Conservation (phyloP, 2,797 vertebrate genomes). For the Arremon aurantiirostris region DNA sequence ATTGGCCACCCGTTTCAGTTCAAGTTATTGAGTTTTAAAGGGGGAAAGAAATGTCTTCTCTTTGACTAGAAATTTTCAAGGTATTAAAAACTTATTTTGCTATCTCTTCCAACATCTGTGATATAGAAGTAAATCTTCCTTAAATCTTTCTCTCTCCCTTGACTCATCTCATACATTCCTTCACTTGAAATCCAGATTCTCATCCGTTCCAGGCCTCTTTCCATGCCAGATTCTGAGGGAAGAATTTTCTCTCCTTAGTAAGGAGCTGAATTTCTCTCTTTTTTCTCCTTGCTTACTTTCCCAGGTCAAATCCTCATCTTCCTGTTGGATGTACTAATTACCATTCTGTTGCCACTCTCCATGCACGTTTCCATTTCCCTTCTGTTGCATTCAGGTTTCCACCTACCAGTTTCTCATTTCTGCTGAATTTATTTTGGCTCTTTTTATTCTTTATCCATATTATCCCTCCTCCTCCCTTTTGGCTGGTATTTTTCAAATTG, state of each 20-base stretch:
- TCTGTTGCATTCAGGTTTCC: not conserved
- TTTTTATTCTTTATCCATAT: not conserved
- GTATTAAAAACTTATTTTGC: not conserved
- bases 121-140: constrained; percentile 18
- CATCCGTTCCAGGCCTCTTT: constrained; percentile 24
- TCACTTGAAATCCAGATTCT: constrained; percentile 4
- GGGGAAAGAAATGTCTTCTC: not conserved
- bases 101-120: constrained; percentile 23
- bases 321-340: not conserved
- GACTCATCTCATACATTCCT: constrained; percentile 37
- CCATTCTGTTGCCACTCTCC: not conserved
- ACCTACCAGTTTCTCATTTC: not conserved
- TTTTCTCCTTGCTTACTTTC: not conserved
- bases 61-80: not conserved
- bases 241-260: not conserved
- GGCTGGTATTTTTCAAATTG: not conserved
- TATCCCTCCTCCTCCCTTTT: not conserved
- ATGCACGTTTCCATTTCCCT: not conserved
- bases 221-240: not conserved
- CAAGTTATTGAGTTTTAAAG: not conserved
- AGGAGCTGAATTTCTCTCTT: not conserved
- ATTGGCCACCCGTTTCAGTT: not conserved
- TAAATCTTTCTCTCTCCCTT: constrained; percentile 16
- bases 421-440: not conserved
- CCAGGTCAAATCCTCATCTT: not conserved